Evolutionary conservation across 92 coral and sea anemone genomes (phyloP).

Genomic region (Micromussa lordhowensis): DNA sequence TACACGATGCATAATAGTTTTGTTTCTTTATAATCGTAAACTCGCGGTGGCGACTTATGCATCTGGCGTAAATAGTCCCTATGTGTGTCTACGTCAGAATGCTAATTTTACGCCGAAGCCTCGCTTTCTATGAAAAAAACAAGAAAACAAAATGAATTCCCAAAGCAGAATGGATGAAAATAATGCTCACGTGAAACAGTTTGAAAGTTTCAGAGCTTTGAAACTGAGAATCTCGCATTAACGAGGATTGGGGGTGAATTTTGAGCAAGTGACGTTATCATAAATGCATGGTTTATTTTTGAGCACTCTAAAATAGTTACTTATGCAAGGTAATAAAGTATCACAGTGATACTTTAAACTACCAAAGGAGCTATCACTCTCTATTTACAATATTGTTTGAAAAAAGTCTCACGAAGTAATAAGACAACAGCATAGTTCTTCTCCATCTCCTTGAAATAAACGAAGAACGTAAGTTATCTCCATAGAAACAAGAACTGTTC

Average conservation of each 20-base stretch:
- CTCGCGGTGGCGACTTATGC: neutral
- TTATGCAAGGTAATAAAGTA: too few species aligned
- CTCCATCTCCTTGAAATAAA: neutral
- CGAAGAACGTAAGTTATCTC: neutral
- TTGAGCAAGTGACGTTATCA: too few species aligned
- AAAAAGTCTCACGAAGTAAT: neutral
- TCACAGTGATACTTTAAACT: neutral
- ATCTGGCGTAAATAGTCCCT: neutral
- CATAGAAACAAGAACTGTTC: neutral
- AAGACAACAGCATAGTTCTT: neutral
- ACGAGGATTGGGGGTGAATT: too few species aligned
- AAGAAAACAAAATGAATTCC: too few species aligned
- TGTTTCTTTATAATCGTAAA: neutral
- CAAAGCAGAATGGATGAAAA: too few species aligned
- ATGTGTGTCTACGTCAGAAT: too few species aligned
- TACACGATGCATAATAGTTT: neutral
- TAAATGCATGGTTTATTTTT: too few species aligned
- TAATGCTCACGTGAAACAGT: too few species aligned
- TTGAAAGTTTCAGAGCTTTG: neutral
- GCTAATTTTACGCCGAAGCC: too few species aligned
- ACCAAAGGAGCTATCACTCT: neutral
- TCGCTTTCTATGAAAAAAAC: too few species aligned
- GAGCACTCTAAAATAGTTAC: neutral
- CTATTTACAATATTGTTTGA: neutral
- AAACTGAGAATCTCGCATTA: too few species aligned